Percentiles rank a stretch among this genome's conserved stretches.
These are phyloP conservation scores for Xylota segnis DNA, from an alignment of 2,888 invertebrate species.

Conservation along the genomic window DNA sequence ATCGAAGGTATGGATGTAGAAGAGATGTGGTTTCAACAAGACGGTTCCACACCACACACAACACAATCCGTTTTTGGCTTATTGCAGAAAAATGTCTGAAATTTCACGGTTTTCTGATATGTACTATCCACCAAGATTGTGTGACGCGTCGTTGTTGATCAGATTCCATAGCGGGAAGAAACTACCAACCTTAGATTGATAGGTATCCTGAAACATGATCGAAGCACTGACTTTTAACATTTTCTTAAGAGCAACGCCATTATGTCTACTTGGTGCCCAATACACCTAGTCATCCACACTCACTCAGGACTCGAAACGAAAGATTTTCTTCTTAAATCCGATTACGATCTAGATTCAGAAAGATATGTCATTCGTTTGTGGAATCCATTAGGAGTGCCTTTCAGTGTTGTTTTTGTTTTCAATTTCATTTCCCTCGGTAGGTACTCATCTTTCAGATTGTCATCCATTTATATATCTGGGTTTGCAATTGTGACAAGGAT, in stretches of 20 bases:
- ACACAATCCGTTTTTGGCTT: too few species aligned
- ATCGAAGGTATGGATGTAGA: too few species aligned
- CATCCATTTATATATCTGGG: conserved; percentile 58
- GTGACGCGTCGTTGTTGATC: too few species aligned
- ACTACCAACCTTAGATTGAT: too few species aligned
- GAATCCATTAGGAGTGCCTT: conserved; percentile 54
- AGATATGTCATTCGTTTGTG: conserved; percentile 32
- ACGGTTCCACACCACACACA: too few species aligned
- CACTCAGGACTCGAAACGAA: conserved; percentile 10
- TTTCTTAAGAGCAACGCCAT: conserved; percentile 14
- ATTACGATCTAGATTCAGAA: conserved; percentile 44
- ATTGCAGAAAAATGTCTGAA: too few species aligned
- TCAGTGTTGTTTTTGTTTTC: conserved; percentile 2
- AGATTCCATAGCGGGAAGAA: too few species aligned
- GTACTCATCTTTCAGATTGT: conserved; percentile 74
- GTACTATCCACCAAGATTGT: too few species aligned
- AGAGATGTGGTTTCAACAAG: too few species aligned
- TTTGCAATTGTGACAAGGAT: conserved; percentile 80
- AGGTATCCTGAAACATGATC: not conserved
- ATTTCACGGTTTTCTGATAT: too few species aligned
- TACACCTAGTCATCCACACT: not conserved
- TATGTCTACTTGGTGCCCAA: conserved; percentile 35
- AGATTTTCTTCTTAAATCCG: conserved; percentile 45
- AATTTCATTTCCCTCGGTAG: conserved; percentile 74
- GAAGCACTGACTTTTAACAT: conserved; percentile 7